phyloP scores from a whole-genome alignment of 1,140 invertebrate genomes.

The Cyphomyrmex costatus region DNA sequence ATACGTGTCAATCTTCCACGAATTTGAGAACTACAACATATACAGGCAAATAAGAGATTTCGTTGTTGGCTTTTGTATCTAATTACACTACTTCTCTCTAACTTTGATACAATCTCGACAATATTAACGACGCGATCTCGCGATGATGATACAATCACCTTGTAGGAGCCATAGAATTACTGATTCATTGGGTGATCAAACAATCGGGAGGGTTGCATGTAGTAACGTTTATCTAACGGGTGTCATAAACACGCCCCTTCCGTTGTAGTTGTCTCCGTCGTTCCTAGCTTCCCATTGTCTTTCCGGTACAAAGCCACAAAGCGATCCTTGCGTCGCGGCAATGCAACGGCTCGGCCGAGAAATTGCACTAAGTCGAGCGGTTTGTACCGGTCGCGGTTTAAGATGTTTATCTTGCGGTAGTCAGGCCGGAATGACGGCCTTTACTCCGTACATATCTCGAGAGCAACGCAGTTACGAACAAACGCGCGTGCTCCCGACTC shows the following conservation, averaged over 20 bases:
- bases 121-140: not conserved
- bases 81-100: not conserved
- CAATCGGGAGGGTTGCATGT: slow-evolving; percentile 67
- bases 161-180: slow-evolving; percentile 61
- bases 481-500: slow-evolving; percentile 50
- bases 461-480: slow-evolving; percentile 25
- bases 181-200: slow-evolving; percentile 79
- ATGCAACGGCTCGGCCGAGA: slow-evolving; percentile 64
- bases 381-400: slow-evolving; percentile 55
- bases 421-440: slow-evolving; percentile 65
- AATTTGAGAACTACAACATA: not conserved
- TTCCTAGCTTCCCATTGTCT: slow-evolving; percentile 80
- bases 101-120: not conserved
- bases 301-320: slow-evolving; percentile 82
- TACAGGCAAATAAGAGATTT: not conserved
- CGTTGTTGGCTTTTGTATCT: not conserved
- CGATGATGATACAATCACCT: slow-evolving; percentile 10
- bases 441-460: slow-evolving; percentile 50
- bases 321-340: slow-evolving; percentile 60
- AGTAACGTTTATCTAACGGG: slow-evolving; percentile 82
- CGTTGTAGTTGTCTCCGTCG: slow-evolving; percentile 56
- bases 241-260: slow-evolving; percentile 85
- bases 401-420: slow-evolving; percentile 83
- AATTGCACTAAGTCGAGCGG: slow-evolving; percentile 78
- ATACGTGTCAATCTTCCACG: slow-evolving; percentile 4